phyloP scores from a whole-genome alignment of 2,797 vertebrate species.

The Microctenopoma steveboyesi region DNA sequence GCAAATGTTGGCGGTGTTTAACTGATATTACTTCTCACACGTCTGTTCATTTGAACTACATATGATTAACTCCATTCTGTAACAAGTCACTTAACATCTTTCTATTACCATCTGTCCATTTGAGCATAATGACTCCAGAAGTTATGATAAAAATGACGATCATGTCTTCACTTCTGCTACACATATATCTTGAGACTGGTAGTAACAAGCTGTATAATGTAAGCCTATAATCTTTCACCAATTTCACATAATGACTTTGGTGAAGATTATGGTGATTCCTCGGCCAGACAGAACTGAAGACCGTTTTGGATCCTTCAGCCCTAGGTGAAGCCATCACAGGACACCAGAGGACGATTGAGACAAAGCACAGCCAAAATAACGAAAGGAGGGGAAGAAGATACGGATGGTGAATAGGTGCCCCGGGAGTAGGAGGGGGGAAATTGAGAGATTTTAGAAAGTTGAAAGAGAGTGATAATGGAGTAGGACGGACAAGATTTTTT shows the following conservation, averaged over 20 bases:
- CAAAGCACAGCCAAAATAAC: constrained; percentile 44
- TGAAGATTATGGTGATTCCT: constrained; percentile 66
- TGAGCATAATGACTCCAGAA: constrained; percentile 59
- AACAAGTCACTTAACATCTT: constrained; percentile 38
- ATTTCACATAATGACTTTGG: constrained; percentile 67
- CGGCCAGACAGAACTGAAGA: constrained; percentile 35
- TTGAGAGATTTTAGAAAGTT: constrained; percentile 52
- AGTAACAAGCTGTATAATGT: constrained; percentile 56
- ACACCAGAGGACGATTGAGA: constrained; percentile 67
- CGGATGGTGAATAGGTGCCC: constrained; percentile 49
- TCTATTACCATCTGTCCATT: constrained; percentile 54
- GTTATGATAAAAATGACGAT: constrained; percentile 58
- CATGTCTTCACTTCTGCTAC: constrained; percentile 49
- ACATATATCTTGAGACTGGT: constrained; percentile 43
- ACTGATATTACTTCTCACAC: neutral
- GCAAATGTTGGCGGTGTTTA: neutral
- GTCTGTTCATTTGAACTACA: constrained; percentile 29
- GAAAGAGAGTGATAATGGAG: constrained; percentile 33
- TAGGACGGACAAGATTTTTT: constrained; percentile 4
- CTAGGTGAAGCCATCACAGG: constrained; percentile 42
- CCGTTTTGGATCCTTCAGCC: constrained; percentile 49
- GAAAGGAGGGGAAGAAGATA: constrained; percentile 40
- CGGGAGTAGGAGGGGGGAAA: constrained; percentile 45
- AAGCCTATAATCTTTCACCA: constrained; percentile 58
- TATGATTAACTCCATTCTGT: constrained; percentile 35